Percentiles rank a stretch among this genome's conserved stretches.
Conservation (phyloP, 2,113 vertebrate genomes). For the Corythaixoides concolor region DNA sequence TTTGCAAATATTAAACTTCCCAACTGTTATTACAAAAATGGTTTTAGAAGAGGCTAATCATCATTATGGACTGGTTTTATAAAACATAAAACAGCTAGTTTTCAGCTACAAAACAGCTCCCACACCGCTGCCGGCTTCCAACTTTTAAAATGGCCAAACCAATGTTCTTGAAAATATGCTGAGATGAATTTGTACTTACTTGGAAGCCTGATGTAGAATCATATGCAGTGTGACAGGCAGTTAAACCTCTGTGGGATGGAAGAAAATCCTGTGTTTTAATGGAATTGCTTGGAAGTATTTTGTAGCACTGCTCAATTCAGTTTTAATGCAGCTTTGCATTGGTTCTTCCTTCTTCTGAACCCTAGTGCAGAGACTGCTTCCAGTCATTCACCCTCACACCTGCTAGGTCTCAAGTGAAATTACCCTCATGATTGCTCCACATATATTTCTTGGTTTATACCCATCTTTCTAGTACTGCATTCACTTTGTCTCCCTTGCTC, state of each 20-base stretch:
- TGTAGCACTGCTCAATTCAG: not conserved
- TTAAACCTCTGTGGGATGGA: not conserved
- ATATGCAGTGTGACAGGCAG: not conserved
- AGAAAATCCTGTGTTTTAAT: conserved; percentile 14
- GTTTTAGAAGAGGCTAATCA: not conserved
- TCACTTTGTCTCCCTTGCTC: not conserved
- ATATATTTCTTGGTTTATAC: not conserved
- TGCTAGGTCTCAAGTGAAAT: not conserved
- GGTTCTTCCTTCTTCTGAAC: not conserved
- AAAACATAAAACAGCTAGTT: not conserved
- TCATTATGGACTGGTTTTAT: not conserved
- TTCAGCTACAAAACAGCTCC: not conserved
- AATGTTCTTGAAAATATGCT: not conserved
- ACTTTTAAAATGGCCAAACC: not conserved
- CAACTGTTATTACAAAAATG: not conserved
- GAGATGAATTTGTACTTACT: not conserved
- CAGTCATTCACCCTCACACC: not conserved
- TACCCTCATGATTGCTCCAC: not conserved
- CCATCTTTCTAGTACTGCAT: not conserved
- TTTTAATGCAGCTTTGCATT: not conserved
- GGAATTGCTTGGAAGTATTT: not conserved
- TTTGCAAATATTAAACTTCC: not conserved
- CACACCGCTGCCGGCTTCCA: not conserved
- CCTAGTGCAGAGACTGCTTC: not conserved
- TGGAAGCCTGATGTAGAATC: not conserved